Conservation (phyloP, 1,140 invertebrate genomes). For the Dendrolimus kikuchii region DNA sequence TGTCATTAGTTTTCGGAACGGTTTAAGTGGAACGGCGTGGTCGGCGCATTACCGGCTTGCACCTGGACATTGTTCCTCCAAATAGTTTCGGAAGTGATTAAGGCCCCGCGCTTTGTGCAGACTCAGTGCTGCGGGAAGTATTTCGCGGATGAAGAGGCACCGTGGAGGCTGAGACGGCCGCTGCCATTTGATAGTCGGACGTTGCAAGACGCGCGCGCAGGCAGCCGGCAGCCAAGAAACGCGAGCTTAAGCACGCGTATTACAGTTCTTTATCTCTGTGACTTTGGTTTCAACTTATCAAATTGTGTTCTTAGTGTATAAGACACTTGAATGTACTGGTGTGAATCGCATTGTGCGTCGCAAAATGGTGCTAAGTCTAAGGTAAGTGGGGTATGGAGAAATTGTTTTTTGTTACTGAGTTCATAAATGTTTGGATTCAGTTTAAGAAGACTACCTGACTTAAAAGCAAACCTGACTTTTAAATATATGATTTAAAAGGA, state of each 20-base stretch:
- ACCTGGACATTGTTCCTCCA: slow-evolving; percentile 30
- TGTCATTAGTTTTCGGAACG: slow-evolving; percentile 15
- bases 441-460: too few species aligned
- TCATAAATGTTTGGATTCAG: too few species aligned
- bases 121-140: slow-evolving; percentile 21
- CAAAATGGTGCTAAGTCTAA: slow-evolving; percentile 53
- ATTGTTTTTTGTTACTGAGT: too few species aligned
- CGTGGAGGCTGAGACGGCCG: slow-evolving; percentile 35
- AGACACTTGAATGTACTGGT: slow-evolving; percentile 29
- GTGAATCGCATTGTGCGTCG: slow-evolving; percentile 34
- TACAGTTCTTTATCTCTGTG: slow-evolving; percentile 6
- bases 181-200: slow-evolving; percentile 34
- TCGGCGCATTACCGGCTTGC: slow-evolving; percentile 2
- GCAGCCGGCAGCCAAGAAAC: slow-evolving; percentile 4
- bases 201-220: slow-evolving; percentile 35
- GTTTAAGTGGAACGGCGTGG: slow-evolving; percentile 15
- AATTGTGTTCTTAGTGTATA: slow-evolving; percentile 24
- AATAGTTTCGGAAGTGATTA: slow-evolving; percentile 38
- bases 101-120: slow-evolving; percentile 8
- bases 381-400: slow-evolving; percentile 40
- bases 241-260: slow-evolving; percentile 13
- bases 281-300: too few species aligned
- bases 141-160: slow-evolving; percentile 39
- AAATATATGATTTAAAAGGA: too few species aligned
- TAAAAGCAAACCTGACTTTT: too few species aligned